These are phyloP conservation scores for Siniperca scherzeri DNA, from an alignment of 2,797 vertebrate genomes.

Conservation along the genomic window DNA sequence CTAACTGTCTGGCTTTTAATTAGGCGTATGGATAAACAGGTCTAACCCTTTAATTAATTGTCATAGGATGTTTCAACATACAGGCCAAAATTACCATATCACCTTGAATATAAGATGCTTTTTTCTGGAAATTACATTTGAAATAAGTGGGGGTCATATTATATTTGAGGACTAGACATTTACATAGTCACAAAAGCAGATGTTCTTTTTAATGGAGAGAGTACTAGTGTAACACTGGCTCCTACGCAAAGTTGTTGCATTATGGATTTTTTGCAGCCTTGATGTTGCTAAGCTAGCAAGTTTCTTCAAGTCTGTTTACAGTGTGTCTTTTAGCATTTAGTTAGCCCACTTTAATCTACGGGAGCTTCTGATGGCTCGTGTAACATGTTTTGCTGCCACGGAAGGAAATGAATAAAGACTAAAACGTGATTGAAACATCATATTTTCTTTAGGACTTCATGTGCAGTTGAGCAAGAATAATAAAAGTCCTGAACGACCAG, in stretches of 20 bases:
- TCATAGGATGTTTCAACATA: not conserved
- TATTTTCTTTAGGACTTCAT: not conserved
- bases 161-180: not conserved
- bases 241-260: not conserved
- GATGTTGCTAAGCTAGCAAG: no score
- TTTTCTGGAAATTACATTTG: not conserved
- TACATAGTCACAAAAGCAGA: not conserved
- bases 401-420: not conserved
- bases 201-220: not conserved
- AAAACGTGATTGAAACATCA: no score
- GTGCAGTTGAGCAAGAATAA: no score
- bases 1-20: conserved; percentile 1
- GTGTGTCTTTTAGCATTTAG: not conserved
- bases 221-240: not conserved
- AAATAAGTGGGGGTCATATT: not conserved
- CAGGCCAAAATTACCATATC: not conserved
- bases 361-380: no score
- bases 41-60: not conserved
- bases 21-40: not conserved
- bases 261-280: not conserved
- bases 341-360: not conserved
- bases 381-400: no score
- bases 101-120: rapidly evolving
- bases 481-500: no score
- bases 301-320: no score